Base-by-base conservation (phyloP, 2,888 invertebrate genomes). In the Salticus scenicus region DNA sequence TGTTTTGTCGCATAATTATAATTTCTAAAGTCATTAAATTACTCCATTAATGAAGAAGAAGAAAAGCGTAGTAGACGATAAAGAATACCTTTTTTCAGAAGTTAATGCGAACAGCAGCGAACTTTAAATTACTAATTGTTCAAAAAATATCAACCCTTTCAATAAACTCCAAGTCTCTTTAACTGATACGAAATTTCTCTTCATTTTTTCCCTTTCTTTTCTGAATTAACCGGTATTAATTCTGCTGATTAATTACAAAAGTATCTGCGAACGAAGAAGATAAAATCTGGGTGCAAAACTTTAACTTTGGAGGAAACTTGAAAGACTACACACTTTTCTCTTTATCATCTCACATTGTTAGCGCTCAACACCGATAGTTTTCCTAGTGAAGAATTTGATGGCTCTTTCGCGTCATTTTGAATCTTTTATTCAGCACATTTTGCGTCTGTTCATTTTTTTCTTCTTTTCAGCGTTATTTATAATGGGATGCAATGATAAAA, bases 261-360 rank as follows among this genome's bases (percentile, higher is more conserved):
- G 42, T 47, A 47, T 47, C 42, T 47, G 1, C 17, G n/a, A 37
- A 12, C 12, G 7, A 47, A 47, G 42, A 47, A 47, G 57, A 57
- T 57, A 57, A 57, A 57, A 57, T 57, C 57, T 57, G 12, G 7
- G 24, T 57, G 4, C 2, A 24, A 57, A 57, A 24, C 12, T 57
- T 57, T 24, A 47, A 47, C 47, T 12, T 37, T 12, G 17, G 47
- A 17, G 24, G 24, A 5, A 57, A 57, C 24, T 24, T 57, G 12
- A 57, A 57, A 57, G 57, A 57, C 24, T 57, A 12, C 20, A 57
- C 24, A 57, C 57, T 57, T 57, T 57, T 57, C 57, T 57, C 57
- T 57, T 57, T 57, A 57, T 57, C 57, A 24, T 5, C 57, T 4
- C 24, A 24, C 57, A 24, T 24, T 57, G 57, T 57, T 57, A 24